Evolutionary conservation across 1,140 invertebrate genomes (phyloP), one percentile per base, ranked within the genome.

Genomic region (Trachymyrmex cornetzi): DNA sequence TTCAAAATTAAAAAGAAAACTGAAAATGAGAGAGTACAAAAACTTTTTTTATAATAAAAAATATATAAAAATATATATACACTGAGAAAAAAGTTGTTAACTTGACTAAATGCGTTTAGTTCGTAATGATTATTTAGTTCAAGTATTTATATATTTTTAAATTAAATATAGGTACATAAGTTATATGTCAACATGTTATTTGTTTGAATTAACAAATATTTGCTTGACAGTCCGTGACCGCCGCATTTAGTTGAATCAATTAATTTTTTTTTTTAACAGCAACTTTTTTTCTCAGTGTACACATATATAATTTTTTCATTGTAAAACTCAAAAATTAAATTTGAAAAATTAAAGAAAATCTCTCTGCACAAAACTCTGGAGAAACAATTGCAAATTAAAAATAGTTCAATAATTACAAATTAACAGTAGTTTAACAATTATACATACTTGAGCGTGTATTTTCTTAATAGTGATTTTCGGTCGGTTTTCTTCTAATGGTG

Each of bases 401-500:
- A 44, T 6, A 22, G 2, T 66, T 79, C 69, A 30, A 71, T 22
- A 69, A 61, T 50, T 30, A 6, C 69, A 4, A 44, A 11, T 44
- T 67, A 24, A 0, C n/a, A 24, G 14, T 6, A 34, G 2, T 66
- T 79, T 71, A 30, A 71, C 24, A 69, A 61, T 50, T 30, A 12
- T 12, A 11, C 69, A 3, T 82, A 93, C 93, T 88, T 94, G 93
- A 5, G 90, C 87, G 48, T 91, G 89, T 71, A 94, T 91, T 75
- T 95, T 96, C 79, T 95, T 96, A 24, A 96, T 95, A 38, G 95
- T 95, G 34, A 97, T 94, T 53, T 96, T 94, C 0, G 95, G 94
- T 24, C 95, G 94, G 77, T 96, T 95, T 59, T 95, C 94, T 44
- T 94, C 92, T 3, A 98, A 92, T 0, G 96, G 96, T 1, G 96